Evolutionary conservation across 2,888 invertebrate genomes (phyloP), one percentile per base, ranked within the genome.

Genomic region (Adelognathus sp.): DNA sequence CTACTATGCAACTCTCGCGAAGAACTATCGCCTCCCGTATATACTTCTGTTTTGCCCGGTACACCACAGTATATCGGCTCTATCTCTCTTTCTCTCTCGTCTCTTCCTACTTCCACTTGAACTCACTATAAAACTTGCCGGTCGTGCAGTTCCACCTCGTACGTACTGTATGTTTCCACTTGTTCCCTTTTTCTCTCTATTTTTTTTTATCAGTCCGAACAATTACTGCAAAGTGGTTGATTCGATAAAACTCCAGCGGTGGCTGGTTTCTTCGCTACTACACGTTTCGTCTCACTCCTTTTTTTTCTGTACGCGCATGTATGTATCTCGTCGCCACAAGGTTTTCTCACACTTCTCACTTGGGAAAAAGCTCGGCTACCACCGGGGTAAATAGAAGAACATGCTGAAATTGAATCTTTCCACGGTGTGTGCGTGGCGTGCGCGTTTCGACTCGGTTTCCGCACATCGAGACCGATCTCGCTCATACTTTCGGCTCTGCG

Each of bases 341-440:
- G 29, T 39, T 72, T 67, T 67, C 67, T 72, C 56, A 36, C 52
- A 52, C 31, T 21, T 41, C 46, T 36, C 56, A 24, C 56, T 50
- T 46, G 66, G 50, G 50, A 44, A 72, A 71, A 76, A 75, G 71
- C 70, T 72, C 77, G 72, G 61, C 77, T 67, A 72, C 67, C 72
- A 50, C 73, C n/a, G n/a, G 76, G 54, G 81, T 82, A 84, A 86
- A 85, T 82, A 86, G 83, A 73, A 63, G 74, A 80, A 71, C 78
- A 63, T 70, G 79, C 72, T 80, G 80, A 81, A 85, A 86, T 86
- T 80, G 86, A 86, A 85, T 85, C 82, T 83, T 80, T 69, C 79
- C 82, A 66, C 76, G 77, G 69, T 76, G 41, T 61, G 60, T 58
- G 76, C 73, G 71, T 33, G 46, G 56, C 73, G 58, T 78, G 21